A percentile compares a stretch with the other conserved stretches of the same genome.
These are phyloP conservation scores for Drosophila littoralis DNA, from an alignment of 1,140 invertebrate species.

Conservation along the genomic window DNA sequence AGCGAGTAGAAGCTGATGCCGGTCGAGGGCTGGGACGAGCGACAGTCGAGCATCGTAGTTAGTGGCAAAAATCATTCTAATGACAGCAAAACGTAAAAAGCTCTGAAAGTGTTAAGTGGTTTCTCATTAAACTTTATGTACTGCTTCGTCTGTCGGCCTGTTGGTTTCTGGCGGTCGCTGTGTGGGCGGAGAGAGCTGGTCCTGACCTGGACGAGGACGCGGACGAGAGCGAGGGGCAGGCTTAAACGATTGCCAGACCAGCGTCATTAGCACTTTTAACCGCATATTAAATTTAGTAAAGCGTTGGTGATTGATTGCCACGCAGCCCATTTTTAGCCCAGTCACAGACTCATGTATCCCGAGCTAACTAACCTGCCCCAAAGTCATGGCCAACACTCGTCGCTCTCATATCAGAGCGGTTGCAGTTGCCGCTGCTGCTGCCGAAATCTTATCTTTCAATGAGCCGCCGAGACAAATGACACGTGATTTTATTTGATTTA, in stretches of 20 bases:
- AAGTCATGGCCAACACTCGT: slow-evolving; percentile 26
- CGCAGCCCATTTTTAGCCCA: slow-evolving; percentile 56
- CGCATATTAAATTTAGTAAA: slow-evolving; percentile 82
- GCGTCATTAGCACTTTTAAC: slow-evolving; percentile 82
- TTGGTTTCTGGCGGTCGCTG: slow-evolving; percentile 24
- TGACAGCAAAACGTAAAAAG: slow-evolving; percentile 82
- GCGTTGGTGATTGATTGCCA: slow-evolving; percentile 67
- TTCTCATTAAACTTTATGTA: slow-evolving; percentile 84
- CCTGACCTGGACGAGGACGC: slow-evolving; percentile 20
- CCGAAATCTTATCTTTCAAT: slow-evolving; percentile 74
- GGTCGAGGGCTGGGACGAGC: not conserved
- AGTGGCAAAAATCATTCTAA: slow-evolving; percentile 83
- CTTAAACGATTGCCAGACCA: slow-evolving; percentile 76
- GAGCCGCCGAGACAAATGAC: slow-evolving; percentile 78
- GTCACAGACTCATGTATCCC: slow-evolving; percentile 12
- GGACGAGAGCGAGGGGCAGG: slow-evolving; percentile 19
- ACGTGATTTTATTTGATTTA: slow-evolving; percentile 84
- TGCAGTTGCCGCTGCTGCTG: slow-evolving; percentile 19
- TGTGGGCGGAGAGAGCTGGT: slow-evolving; percentile 44
- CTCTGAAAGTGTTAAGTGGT: slow-evolving; percentile 83
- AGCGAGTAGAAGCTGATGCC: slow-evolving; percentile 13
- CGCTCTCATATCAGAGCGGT: slow-evolving; percentile 31
- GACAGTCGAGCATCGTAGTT: slow-evolving; percentile 63
- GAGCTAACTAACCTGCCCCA: slow-evolving; percentile 61
- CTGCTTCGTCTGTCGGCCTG: slow-evolving; percentile 45